A percentile compares a stretch with the other conserved stretches of the same genome.
Evolutionary conservation across 2,113 vertebrate genomes (phyloP).

Genomic region (Talpa occidentalis): DNA sequence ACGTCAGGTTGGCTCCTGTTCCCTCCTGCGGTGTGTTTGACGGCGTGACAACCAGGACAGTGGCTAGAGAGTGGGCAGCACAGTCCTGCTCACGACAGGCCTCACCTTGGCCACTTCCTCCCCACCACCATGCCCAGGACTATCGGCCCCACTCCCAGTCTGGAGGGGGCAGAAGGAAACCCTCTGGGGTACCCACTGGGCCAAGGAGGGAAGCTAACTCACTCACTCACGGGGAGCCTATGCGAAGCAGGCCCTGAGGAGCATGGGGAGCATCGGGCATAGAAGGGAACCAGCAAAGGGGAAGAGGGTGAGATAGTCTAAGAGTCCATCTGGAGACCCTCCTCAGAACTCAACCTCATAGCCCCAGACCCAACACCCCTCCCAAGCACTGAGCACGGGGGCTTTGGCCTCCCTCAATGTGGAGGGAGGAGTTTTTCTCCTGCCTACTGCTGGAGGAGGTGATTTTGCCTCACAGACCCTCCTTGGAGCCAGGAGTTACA

Average conservation of each 20-base stretch:
- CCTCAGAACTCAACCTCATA: not conserved
- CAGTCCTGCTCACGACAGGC: not conserved
- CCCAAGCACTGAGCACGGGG: not conserved
- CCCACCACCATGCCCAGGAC: not conserved
- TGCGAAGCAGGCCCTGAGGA: not conserved
- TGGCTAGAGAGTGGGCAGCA: constrained; percentile 69
- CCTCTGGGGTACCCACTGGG: not conserved
- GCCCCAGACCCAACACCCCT: not conserved
- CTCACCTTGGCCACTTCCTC: not conserved
- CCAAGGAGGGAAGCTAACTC: not conserved
- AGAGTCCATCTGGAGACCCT: not conserved
- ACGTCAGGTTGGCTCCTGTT: constrained; percentile 78
- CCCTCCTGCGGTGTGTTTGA: constrained; percentile 73
- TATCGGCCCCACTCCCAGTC: not conserved
- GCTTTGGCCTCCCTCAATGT: not conserved
- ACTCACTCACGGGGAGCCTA: not conserved
- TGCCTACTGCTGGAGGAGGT: not conserved
- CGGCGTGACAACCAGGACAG: constrained; percentile 78
- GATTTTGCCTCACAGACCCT: not conserved
- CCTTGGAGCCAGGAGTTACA: not conserved
- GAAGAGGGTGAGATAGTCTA: not conserved
- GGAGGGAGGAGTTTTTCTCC: not conserved
- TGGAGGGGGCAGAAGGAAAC: not conserved
- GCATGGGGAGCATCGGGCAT: fast-evolving
- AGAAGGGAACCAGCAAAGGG: not conserved